These are phyloP conservation scores for Lepilemur ruficaudatus DNA, from an alignment of 2,797 vertebrate species.

Conservation along the genomic window DNA sequence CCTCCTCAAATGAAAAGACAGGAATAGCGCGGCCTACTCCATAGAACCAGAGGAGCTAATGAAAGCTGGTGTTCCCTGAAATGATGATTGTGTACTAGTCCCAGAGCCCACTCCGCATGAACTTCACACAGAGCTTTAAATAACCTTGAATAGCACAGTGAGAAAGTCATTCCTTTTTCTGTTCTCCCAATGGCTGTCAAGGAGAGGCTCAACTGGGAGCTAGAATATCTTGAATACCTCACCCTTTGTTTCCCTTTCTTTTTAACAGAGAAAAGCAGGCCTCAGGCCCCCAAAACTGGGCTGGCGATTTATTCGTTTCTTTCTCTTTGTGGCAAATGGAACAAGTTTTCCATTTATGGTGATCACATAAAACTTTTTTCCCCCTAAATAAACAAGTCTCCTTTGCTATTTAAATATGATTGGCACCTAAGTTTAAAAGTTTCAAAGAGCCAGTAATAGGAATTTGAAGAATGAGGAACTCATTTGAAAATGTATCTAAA, in stretches of 20 bases:
- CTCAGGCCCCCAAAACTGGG: not conserved
- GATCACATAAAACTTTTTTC: not conserved
- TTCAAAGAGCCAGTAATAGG: not conserved
- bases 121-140: slow-evolving; percentile 33
- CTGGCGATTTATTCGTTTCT: not conserved
- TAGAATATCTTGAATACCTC: not conserved
- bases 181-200: not conserved
- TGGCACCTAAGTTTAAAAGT: too few relatives aligned
- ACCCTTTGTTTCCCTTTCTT: not conserved
- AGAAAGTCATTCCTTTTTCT: not conserved
- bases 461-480: not conserved
- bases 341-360: not conserved
- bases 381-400: not conserved
- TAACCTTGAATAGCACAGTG: not conserved
- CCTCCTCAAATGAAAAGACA: not conserved
- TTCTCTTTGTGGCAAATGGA: not conserved
- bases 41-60: not conserved
- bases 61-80: not conserved
- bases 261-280: not conserved
- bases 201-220: not conserved
- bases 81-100: not conserved
- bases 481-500: not conserved
- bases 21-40: not conserved
- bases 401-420: not conserved
- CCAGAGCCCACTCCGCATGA: not conserved